These are phyloP conservation scores for Poecilia velifera DNA, from an alignment of 2,797 vertebrate genomes.

Conservation along the genomic window DNA sequence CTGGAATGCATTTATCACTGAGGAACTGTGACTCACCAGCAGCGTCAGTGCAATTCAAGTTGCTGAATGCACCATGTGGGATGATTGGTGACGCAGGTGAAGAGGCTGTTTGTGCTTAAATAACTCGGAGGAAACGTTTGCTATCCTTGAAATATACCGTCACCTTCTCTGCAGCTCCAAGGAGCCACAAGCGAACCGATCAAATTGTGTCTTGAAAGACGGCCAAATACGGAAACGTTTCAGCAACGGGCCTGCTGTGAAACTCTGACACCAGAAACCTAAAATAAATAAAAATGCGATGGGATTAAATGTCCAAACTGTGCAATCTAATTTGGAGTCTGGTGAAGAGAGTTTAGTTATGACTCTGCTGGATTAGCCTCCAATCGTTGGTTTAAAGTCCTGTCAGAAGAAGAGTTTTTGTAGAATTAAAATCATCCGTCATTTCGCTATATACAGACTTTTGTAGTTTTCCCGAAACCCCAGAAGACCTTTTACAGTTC, in stretches of 20 bases:
- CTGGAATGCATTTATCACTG: slow-evolving; percentile 33
- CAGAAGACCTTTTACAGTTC: not conserved
- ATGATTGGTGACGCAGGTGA: slow-evolving; percentile 66
- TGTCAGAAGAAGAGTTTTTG: not conserved
- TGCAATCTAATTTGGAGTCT: slow-evolving; percentile 20
- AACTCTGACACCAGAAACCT: slow-evolving; percentile 27
- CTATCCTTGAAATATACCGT: slow-evolving; percentile 42
- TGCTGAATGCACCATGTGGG: slow-evolving; percentile 58
- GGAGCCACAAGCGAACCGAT: slow-evolving; percentile 31
- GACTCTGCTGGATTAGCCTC: slow-evolving; percentile 20
- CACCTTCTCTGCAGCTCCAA: slow-evolving; percentile 10
- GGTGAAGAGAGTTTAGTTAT: slow-evolving; percentile 23
- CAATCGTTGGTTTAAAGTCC: slow-evolving; percentile 26
- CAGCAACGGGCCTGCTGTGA: slow-evolving; percentile 7
- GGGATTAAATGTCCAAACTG: slow-evolving; percentile 14
- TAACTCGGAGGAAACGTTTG: slow-evolving; percentile 42
- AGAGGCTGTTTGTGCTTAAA: slow-evolving; percentile 47
- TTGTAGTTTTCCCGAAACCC: not conserved
- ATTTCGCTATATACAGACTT: not conserved
- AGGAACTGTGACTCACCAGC: slow-evolving; percentile 63
- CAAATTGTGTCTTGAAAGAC: slow-evolving; percentile 14
- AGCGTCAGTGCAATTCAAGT: slow-evolving; percentile 49
- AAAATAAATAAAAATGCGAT: slow-evolving; percentile 24
- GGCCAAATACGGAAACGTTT: slow-evolving; percentile 15
- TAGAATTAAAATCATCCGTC: not conserved